Evolutionary conservation across 2,113 vertebrate genomes (phyloP), one percentile per base, ranked within the genome.

Genomic region (Vanacampus margaritifer): DNA sequence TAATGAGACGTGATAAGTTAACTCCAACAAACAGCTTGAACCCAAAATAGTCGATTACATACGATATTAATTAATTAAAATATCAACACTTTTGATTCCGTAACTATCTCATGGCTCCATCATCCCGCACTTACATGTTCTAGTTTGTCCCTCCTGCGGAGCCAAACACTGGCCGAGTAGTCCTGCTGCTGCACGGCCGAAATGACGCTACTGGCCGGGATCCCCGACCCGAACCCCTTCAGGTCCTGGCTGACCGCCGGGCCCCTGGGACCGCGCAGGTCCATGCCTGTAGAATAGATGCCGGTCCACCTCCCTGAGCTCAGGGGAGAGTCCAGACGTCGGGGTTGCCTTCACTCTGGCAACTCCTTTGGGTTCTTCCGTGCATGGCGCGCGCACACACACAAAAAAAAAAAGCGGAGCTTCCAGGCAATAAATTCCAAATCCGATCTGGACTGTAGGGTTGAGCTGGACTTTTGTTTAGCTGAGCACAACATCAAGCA

Each of bases 161-260:
- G 93, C 94, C 94, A 97, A 79, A 97, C 92, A 73, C 94, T 91
- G 85, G 94, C 94, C 65, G 93, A 95, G 85, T 96, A 97, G 84
- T 96, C 95, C 82, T 94, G 93, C 91, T 96, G 95, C 86, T 94
- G 94, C 87, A 95, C 93, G 5, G 93, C 81, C 76, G 92, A 93
- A 89, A 95, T 94, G 76, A 94, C 79, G 86, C 93, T 91, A 65
- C 87, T 89, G 73, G 89, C 90, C 74, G 90, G 89, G 80, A 87
- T 72, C 84, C 87, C 88, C 81, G 87, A 89, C 80, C 90, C 80
- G 90, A 91, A 84, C 89, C 86, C 88, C 91, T 32, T 82, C 48
- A 59, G 80, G 80, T 95, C 94, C 45, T 89, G 93, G 72, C 92
- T 89, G 0, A 84, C 90, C 89, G 39, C 82, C 82, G 58, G 84